Percentiles rank a stretch among this genome's conserved stretches.
Evolutionary conservation across 2,888 invertebrate species (phyloP).

Genomic region (Litoditis marina): DNA sequence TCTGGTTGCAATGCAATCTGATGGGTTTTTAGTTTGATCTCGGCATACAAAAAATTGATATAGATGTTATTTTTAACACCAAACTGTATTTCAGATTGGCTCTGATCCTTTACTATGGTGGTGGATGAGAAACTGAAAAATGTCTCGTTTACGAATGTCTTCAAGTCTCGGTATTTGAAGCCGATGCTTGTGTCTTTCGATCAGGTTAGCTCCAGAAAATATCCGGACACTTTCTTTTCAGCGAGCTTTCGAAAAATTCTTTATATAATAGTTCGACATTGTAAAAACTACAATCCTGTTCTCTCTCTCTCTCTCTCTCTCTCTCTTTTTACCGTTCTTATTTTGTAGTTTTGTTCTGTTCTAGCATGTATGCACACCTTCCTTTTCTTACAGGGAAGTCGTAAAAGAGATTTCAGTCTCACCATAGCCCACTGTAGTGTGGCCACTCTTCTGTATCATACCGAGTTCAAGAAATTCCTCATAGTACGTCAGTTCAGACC

Average conservation of each 20-base stretch:
- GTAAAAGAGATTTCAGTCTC: constrained; percentile 11
- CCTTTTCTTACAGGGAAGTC: not conserved
- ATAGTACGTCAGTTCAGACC: constrained; percentile 48
- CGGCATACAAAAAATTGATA: too few relatives aligned
- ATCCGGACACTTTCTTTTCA: too few relatives aligned
- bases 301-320: too few relatives aligned
- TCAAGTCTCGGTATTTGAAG: constrained; percentile 16
- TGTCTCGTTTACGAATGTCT: constrained; percentile 11
- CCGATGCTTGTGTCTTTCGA: constrained; percentile 13
- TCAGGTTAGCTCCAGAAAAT: constrained; percentile 7
- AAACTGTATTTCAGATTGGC: too few relatives aligned
- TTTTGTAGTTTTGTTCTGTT: not conserved
- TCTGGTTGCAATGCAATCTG: too few relatives aligned
- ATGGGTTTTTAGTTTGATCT: too few relatives aligned
- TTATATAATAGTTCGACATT: too few relatives aligned
- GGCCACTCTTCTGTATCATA: constrained; percentile 39
- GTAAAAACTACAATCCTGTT: too few relatives aligned
- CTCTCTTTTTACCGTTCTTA: too few relatives aligned
- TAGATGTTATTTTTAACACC: too few relatives aligned
- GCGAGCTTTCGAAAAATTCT: too few relatives aligned
- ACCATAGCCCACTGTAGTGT: constrained; percentile 25
- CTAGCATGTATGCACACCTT: not conserved
- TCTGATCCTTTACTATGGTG: too few relatives aligned
- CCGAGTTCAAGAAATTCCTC: constrained; percentile 27
- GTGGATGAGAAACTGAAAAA: constrained; percentile 2